These are phyloP conservation scores for Dynastes hyllus DNA, from an alignment of 2,888 invertebrate species.

Conservation along the genomic window DNA sequence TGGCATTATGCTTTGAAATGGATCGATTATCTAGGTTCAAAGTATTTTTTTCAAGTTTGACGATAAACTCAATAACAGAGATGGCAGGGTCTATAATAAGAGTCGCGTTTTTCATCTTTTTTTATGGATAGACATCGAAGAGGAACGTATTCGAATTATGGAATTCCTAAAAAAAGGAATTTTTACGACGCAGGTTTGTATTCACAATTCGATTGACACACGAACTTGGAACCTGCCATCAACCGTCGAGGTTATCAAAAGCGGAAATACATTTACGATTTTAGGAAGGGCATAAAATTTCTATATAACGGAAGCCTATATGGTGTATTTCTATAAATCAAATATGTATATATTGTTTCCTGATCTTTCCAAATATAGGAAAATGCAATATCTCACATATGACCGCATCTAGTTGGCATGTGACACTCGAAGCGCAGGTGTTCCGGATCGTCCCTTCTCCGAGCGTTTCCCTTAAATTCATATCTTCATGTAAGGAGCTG, in stretches of 20 bases:
- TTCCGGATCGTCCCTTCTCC: constrained; percentile 57
- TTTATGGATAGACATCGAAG: neutral
- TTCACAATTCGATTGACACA: constrained; percentile 47
- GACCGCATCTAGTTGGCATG: constrained; percentile 58
- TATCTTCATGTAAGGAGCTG: constrained; percentile 58
- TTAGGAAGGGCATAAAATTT: constrained; percentile 40
- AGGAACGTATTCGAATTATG: constrained; percentile 2
- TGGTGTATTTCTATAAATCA: constrained; percentile 49
- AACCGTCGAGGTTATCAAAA: constrained; percentile 43
- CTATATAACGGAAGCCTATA: constrained; percentile 29
- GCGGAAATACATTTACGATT: constrained; percentile 42
- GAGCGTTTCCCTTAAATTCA: constrained; percentile 61
- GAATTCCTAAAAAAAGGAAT: constrained; percentile 38
- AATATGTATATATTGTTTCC: constrained; percentile 49
- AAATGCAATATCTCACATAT: constrained; percentile 58
- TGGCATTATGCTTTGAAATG: no score
- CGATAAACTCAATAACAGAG: no score
- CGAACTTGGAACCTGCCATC: constrained; percentile 36
- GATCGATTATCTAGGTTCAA: no score
- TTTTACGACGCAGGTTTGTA: constrained; percentile 41
- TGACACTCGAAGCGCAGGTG: constrained; percentile 60
- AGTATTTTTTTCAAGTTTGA: no score
- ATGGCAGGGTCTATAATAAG: no score
- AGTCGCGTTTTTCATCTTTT: neutral
- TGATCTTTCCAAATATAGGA: constrained; percentile 46